Conservation (phyloP, 2,113 vertebrate genomes). For the Caloenas nicobarica region DNA sequence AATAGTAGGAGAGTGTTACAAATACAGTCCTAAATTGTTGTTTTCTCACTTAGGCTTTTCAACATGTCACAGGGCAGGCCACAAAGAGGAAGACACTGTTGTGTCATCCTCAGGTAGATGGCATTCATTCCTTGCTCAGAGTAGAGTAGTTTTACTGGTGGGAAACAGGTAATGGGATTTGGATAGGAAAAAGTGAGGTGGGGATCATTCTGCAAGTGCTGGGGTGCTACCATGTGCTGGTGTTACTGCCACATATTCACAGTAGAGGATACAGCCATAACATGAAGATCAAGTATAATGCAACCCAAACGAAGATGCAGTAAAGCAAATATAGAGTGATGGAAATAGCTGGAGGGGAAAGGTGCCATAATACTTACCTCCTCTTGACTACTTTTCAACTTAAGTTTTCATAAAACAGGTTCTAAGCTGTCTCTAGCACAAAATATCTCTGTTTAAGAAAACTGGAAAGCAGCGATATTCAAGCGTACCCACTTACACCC, state of each 20-base stretch:
- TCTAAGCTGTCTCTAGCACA: not conserved
- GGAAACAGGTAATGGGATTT: not conserved
- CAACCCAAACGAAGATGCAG: not conserved
- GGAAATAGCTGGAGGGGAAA: not conserved
- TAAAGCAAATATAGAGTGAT: not conserved
- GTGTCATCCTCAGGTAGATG: not conserved
- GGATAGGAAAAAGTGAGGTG: not conserved
- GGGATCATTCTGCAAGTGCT: not conserved
- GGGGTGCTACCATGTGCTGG: not conserved
- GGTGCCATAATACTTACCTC: not conserved
- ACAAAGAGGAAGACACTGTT: not conserved
- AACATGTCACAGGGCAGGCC: not conserved
- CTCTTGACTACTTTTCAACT: not conserved
- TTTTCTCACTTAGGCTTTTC: not conserved
- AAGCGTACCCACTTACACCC: not conserved
- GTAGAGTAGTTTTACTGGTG: not conserved
- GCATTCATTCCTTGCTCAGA: not conserved
- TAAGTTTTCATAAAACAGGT: not conserved
- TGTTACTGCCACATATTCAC: not conserved
- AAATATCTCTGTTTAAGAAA: not conserved
- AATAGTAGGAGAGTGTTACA: not conserved
- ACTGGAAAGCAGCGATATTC: not conserved
- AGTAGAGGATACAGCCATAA: not conserved
- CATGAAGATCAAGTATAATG: not conserved
- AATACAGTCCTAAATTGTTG: not conserved